Evolutionary conservation across 2,888 invertebrate genomes (phyloP).

Genomic region (Cylindroiulus punctatus): DNA sequence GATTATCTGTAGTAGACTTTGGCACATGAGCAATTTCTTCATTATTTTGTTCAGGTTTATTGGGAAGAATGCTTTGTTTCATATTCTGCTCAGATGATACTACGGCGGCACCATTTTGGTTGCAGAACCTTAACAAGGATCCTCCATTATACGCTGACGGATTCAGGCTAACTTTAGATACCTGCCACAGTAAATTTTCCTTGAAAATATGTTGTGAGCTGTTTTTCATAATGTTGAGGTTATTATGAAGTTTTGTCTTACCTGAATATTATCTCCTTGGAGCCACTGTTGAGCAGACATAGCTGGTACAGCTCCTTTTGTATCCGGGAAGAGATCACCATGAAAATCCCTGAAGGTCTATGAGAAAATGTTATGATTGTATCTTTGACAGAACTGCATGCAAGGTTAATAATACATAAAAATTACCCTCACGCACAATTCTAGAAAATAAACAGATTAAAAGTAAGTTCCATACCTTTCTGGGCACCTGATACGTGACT

Average conservation of each 20-base stretch:
- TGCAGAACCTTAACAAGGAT: constrained; percentile 35
- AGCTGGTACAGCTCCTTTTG: constrained; percentile 81
- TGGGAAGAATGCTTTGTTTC: background rate
- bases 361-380: constrained; percentile 57
- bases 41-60: background rate
- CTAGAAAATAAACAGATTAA: background rate
- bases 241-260: constrained; percentile 37
- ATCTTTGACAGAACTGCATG: background rate
- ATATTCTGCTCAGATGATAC: background rate
- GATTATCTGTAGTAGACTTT: background rate
- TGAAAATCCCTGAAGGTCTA: constrained; percentile 94
- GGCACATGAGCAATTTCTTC: background rate
- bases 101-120: background rate
- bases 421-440: no score
- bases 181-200: constrained; percentile 59
- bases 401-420: background rate
- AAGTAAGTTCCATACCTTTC: constrained; percentile 74
- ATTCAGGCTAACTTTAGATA: constrained; percentile 82
- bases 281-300: constrained; percentile 86
- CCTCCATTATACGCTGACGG: constrained; percentile 69
- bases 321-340: constrained; percentile 92
- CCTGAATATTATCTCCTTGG: constrained; percentile 72
- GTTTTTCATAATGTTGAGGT: background rate
- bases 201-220: background rate
- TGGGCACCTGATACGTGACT: constrained; percentile 92